Evolutionary conservation across 2,888 invertebrate species (phyloP), one percentile per base, ranked within the genome.

Genomic region (Alcis repandata): DNA sequence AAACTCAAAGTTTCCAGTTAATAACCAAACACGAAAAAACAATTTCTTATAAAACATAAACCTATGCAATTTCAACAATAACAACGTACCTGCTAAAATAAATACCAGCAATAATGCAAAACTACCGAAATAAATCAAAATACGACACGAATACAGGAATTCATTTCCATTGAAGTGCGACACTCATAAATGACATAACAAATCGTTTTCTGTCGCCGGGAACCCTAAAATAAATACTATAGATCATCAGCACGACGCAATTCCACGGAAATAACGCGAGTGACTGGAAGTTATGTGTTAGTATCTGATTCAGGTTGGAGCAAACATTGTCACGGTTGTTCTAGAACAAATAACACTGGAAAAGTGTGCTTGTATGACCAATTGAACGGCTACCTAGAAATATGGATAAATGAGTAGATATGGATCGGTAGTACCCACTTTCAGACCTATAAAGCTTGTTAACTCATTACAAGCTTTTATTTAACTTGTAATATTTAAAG

Each of bases 261-360:
- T 49, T 59, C 13, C 40, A 40, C 43, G n/a, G 45, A 49, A 58
- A 63, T 59, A 49, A 45, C 54, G 20, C 43, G 56, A 66, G 45
- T 62, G 41, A 49, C 57, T 64, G 48, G 36, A 54, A 69, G 63
- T 66, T 66, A 66, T 66, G 63, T 53, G 48, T 56, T 51, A 38
- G 49, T 58, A 67, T 63, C 58, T 59, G 67, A 67, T 58, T 59
- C 43, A 43, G 40, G 59, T 19, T 27, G 22, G 19, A 10, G 33
- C 48, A 61, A 57, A 66, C 43, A 52, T 17, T 32, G 11, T 1
- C 11, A 2, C 19, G 6, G 32, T 20, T 2, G 19, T 43, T 33
- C n/a, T 1, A 36, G 36, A 32, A 19, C 15, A 33, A 17, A 17
- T 19, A 17, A 43, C 20, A 20, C n/a, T 20, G 20, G 7, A 13